phyloP scores from a whole-genome alignment of 2,113 vertebrate species.

The Pelvicachromis taeniatus region DNA sequence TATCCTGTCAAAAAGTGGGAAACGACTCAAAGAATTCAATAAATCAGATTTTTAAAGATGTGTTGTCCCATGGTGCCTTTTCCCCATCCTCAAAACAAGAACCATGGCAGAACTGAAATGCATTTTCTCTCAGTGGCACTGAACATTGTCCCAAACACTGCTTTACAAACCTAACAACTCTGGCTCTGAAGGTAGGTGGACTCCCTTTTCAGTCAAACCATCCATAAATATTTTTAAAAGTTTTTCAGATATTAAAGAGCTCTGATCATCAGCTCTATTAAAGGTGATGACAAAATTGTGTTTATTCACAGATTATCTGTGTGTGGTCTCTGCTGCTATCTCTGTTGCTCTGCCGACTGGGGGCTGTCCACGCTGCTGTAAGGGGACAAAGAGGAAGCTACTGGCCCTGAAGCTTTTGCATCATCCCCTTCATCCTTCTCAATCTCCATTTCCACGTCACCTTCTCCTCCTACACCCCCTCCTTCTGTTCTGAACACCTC shows the following conservation, averaged over 20 bases:
- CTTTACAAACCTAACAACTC: neutral
- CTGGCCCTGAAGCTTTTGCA: constrained; percentile 20
- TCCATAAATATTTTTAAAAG: neutral
- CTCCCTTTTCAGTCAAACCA: neutral
- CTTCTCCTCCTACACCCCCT: constrained; percentile 45
- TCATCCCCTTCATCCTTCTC: constrained; percentile 38
- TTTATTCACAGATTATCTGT: neutral
- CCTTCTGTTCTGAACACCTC: constrained; percentile 77
- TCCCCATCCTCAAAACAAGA: neutral
- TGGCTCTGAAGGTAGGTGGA: neutral
- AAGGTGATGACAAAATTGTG: neutral
- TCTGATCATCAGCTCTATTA: constrained; percentile 5
- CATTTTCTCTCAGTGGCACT: neutral
- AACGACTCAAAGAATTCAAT: neutral
- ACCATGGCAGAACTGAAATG: neutral
- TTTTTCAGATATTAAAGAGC: constrained; percentile 22
- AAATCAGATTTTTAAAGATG: neutral
- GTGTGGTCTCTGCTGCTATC: constrained; percentile 48
- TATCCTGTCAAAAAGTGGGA: neutral
- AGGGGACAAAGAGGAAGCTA: constrained; percentile 42
- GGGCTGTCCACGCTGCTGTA: constrained; percentile 52
- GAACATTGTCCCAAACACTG: neutral
- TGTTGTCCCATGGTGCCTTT: neutral
- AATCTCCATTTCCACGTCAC: constrained; percentile 16
- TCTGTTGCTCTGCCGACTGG: constrained; percentile 54